These are phyloP conservation scores for Crocallis elinguaria DNA, from an alignment of 2,888 invertebrate species.

Conservation along the genomic window DNA sequence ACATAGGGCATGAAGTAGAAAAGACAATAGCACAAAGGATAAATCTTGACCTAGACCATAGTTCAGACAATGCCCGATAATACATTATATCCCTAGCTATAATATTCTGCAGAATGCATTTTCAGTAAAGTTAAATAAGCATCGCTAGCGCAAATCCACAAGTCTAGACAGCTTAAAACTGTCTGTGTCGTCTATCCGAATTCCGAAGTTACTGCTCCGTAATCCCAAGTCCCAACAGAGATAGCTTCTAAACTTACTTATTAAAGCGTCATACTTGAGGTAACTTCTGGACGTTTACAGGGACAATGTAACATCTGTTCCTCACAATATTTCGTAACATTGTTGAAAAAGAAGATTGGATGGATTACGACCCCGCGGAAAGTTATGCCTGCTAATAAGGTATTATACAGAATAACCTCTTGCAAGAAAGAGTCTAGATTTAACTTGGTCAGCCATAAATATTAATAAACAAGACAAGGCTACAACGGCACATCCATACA, in stretches of 20 bases:
- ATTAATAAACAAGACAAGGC: conserved; percentile 12
- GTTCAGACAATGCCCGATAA: neutral
- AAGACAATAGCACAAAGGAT: too few species aligned
- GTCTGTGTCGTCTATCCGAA: conserved; percentile 34
- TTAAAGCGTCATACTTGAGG: conserved; percentile 41
- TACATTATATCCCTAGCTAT: neutral
- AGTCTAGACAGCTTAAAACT: conserved; percentile 50
- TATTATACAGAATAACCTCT: conserved; percentile 5
- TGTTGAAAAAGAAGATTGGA: conserved; percentile 36
- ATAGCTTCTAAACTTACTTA: conserved; percentile 40
- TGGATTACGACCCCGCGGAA: conserved; percentile 34
- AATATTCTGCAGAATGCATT: conserved; percentile 9
- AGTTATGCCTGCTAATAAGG: conserved; percentile 26
- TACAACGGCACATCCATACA: neutral
- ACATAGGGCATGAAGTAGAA: neutral
- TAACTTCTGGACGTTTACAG: conserved; percentile 42
- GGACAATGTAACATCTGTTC: conserved; percentile 50
- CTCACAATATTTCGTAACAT: conserved; percentile 43
- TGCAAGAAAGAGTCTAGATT: neutral
- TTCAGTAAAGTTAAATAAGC: conserved; percentile 28
- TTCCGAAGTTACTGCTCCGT: conserved; percentile 24
- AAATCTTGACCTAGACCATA: too few species aligned
- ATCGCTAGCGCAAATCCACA: conserved; percentile 25
- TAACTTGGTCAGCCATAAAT: conserved; percentile 18
- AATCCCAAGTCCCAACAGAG: conserved; percentile 31